Base-by-base conservation (phyloP, 1,140 invertebrate genomes). In the Drosophila saltans region DNA sequence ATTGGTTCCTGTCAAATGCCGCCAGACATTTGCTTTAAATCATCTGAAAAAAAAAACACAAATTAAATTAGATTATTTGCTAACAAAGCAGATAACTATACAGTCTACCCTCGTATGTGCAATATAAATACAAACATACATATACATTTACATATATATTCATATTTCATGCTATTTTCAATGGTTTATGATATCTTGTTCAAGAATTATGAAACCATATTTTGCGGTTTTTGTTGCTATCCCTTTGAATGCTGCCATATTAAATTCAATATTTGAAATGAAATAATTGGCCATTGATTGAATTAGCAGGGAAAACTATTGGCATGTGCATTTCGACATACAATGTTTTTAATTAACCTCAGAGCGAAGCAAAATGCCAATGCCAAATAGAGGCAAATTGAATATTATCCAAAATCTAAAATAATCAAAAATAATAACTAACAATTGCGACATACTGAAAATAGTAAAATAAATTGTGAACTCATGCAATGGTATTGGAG, bases 311-410 rank as follows among this genome's bases (percentile, higher is more conserved):
- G 9, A 24, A 24, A 26, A 33, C 58, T 21, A n/a, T 45, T 55
- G 40, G 33, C 40, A 58, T 57, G n/a, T 59, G 36, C 39, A 33
- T 10, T 58, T 24, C 60, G 33, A 60, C 52, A 69, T 43, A 69
- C 68, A 81, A 69, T 45, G 43, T 26, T 70, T 69, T 78, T 82
- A 75, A 82, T 82, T 78, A 78, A 72, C 62, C 68, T 57, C 75
- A 55, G 40, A 65, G 43, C 52, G 2, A 65, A 36, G n/a, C 33
- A 43, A 48, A 66, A 63, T 24, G 21, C 21, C 16, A 48, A 48
- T 48, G 21, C 45, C 45, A 21, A 52, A 52, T 36, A n/a, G 40
- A n/a, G 45, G 36, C 56, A 69, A 61, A 70, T 66, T 72, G 24
- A 66, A 69, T 68, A 62, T 68, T 48, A 60, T 69, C 59, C 9